Evolutionary conservation across 2,797 vertebrate genomes (phyloP), one percentile per base, ranked within the genome.

Genomic region (Gallirallus australis): DNA sequence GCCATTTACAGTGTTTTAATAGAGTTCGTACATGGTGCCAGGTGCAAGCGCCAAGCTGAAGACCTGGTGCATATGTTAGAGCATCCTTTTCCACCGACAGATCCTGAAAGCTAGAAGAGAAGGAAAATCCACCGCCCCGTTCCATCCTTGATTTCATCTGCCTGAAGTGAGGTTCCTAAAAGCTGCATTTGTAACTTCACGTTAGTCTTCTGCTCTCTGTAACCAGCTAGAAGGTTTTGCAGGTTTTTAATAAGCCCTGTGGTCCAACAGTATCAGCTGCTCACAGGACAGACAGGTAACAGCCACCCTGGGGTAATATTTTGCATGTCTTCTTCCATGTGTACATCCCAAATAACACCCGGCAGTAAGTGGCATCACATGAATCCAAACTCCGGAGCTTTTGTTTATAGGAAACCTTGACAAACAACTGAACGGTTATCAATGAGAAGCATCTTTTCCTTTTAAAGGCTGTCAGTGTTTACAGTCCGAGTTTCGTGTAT

Each of bases 361-460:
- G 1, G 70, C 91, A 73, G 64, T 84, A 90, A 86, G 72, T 1
- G 17, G 60, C 42, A 70, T 90, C 89, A 47, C 63, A 23, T 31
- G 63, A 77, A 77, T 63, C 45, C 72, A 66, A 71, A 79, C 40
- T 70, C 56, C 35, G 40, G 27, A 77, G 71, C 33, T 80, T 93
- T 31, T 82, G 68, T 90, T 91, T 87, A 90, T 9, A 82, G 86
- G 45, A 96, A 90, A 90, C 42, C 21, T 73, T 52, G 63, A 86
- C 35, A 87, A 96, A 90, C 65, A 91, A 78, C 42, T 53, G 30
- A 81, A 81, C 0, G 9, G 52, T 45, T 80, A 79, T 71, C 0
- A 0, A 72, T 76, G 72, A 72, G 82, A 86, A 73, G 64, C 12
- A 82, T 61, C 48, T 79, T 82, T 79, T 48, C 63, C 66, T 93